Evolutionary conservation across 2,113 vertebrate genomes (phyloP), one percentile per base, ranked within the genome.

Genomic region (Gambusia affinis): DNA sequence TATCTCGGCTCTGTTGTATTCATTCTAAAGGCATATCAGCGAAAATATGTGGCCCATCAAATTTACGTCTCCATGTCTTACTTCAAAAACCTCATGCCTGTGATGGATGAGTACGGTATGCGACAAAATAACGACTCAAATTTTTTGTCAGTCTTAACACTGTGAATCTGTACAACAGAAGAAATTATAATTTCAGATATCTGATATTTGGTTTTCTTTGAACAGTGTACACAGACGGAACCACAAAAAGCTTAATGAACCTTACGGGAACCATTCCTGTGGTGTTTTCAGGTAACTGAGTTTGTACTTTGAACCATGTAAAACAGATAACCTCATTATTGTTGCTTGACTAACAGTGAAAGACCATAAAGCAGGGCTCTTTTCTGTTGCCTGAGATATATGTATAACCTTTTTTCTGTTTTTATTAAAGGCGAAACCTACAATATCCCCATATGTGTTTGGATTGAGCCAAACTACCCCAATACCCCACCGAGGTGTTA

Each of bases 221-320:
- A 70, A 29, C 89, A 99, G 97, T 98, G 88, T 98, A 97, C 93
- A 97, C 96, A 27, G 95, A 98, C 75, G 97, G 97, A 71, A 95
- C 92, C 63, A 92, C 88, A 28, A 96, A 95, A 57, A 88, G 94
- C 78, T 83, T 98, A 85, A 95, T 98, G 93, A 96, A 94, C 85
- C 94, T 99, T 67, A 94, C 89, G 6, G 97, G 97, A 90, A 98
- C 96, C 44, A 94, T 98, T 88, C 94, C 95, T 68, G 94, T 95
- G 77, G 74, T 79, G 78, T 96, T 91, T 81, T 83, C 88, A 87
- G 95, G 97, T 97, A 94, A 86, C 12, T 47, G 22, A 27, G 29
- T 66, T 74, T 76, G 8, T 60, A 8, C 35, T 71, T 80, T 12
- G 3, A 60, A 19, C 57, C n/a, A 1, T 0, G 10, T 8, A 0